Conservation (phyloP, 1,140 invertebrate genomes). For the Pseudomyrmex pallidus region DNA sequence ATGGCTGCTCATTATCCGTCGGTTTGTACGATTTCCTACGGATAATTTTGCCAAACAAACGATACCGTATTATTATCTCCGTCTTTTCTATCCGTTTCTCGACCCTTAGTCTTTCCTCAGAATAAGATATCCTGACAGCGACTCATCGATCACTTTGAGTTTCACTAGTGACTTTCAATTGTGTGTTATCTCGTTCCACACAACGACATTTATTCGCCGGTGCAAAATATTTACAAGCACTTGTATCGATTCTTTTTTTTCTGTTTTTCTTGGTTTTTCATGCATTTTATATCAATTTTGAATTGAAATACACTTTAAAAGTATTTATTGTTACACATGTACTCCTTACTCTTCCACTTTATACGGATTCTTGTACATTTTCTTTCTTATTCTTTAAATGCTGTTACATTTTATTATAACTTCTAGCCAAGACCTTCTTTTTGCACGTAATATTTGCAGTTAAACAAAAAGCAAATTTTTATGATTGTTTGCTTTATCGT, state of each 20-base stretch:
- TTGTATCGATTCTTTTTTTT: not conserved
- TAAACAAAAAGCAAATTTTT: too few relatives aligned
- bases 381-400: too few relatives aligned
- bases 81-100: not conserved
- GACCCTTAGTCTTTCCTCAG: not conserved
- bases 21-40: not conserved
- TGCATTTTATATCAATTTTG: too few relatives aligned
- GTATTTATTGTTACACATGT: too few relatives aligned
- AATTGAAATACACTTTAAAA: too few relatives aligned
- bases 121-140: slow-evolving; percentile 22
- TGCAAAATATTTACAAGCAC: slow-evolving; percentile 3
- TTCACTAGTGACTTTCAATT: not conserved
- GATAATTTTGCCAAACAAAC: slow-evolving; percentile 4
- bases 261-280: too few relatives aligned
- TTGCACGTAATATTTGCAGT: too few relatives aligned
- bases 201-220: slow-evolving; percentile 14
- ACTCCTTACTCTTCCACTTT: too few relatives aligned
- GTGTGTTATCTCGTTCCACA: slow-evolving; percentile 15
- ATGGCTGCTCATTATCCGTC: slow-evolving; percentile 22
- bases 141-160: slow-evolving; percentile 46
- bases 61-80: slow-evolving; percentile 1
- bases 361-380: too few relatives aligned
- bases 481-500: not conserved
- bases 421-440: too few relatives aligned
- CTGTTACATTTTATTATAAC: too few relatives aligned